Evolutionary conservation across 2,888 invertebrate species (phyloP).

Genomic region (Lasioglossum leucozonium): DNA sequence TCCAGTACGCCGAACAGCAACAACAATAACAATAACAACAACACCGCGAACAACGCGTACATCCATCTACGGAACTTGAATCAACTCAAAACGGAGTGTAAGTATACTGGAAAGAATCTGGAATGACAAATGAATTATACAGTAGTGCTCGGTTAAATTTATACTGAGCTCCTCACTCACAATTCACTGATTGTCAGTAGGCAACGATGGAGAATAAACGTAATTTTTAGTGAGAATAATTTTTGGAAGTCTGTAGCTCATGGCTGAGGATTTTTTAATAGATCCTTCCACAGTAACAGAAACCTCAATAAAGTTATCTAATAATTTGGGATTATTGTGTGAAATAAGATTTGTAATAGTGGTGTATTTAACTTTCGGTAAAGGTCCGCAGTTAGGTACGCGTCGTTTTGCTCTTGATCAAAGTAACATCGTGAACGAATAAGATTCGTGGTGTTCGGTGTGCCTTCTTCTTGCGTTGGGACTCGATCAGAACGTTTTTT

Average conservation of each 20-base stretch:
- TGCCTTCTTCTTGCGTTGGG: not conserved
- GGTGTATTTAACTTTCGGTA: not conserved
- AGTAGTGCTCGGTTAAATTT: not conserved
- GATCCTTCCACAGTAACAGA: too few relatives aligned
- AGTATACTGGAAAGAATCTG: conserved; percentile 58
- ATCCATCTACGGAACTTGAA: conserved; percentile 82
- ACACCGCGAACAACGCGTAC: conserved; percentile 81
- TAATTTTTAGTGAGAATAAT: too few relatives aligned
- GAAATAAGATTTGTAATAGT: too few relatives aligned
- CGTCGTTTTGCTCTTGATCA: too few relatives aligned
- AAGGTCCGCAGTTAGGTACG: too few relatives aligned
- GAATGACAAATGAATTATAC: not conserved
- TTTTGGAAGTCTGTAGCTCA: too few relatives aligned
- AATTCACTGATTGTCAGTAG: too few relatives aligned
- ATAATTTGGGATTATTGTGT: too few relatives aligned
- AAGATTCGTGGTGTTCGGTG: not conserved
- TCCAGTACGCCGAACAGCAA: conserved; percentile 81
- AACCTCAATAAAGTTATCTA: too few relatives aligned
- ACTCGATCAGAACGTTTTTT: not conserved
- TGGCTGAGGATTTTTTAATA: too few relatives aligned
- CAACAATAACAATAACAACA: conserved; percentile 78
- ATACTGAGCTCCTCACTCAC: too few relatives aligned
- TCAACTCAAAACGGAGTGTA: conserved; percentile 83
- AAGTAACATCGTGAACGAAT: not conserved
- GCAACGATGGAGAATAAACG: too few relatives aligned